A percentile compares a stretch with the other conserved stretches of the same genome.
Evolutionary conservation across 2,113 vertebrate genomes (phyloP).

Genomic region (Spea multiplicata): DNA sequence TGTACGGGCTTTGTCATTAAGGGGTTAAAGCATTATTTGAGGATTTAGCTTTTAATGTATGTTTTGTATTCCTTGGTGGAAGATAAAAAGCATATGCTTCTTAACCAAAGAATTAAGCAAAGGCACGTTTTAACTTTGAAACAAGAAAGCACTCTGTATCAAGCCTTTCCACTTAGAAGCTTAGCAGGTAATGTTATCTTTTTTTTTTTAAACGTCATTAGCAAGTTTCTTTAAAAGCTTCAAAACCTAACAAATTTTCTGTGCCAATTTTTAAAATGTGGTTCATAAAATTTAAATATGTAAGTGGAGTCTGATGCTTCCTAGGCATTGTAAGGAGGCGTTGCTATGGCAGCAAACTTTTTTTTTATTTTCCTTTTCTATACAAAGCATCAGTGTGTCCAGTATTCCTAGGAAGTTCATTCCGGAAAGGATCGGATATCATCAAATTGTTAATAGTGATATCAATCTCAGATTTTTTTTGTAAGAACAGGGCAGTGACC

Average conservation of each 20-base stretch:
- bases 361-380: neutral
- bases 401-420: no score
- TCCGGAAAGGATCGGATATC: no score
- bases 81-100: conserved; percentile 27
- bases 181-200: no score
- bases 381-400: no score
- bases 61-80: conserved; percentile 33
- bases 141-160: neutral
- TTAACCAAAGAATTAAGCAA: conserved; percentile 2
- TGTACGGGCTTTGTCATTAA: no score
- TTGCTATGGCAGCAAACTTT: conserved; percentile 16
- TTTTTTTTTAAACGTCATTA: no score
- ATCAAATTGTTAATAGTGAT: no score
- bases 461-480: no score
- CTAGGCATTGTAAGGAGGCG: neutral
- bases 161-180: neutral
- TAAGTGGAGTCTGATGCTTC: conserved; percentile 21
- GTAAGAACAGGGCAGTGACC: no score
- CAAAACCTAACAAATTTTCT: no score
- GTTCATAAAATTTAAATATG: conserved; percentile 6
- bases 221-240: no score
- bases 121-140: conserved; percentile 20
- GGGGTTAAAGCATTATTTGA: conserved; percentile 17
- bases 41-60: conserved; percentile 6
- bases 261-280: no score